Evolutionary conservation across 2,797 vertebrate species (phyloP), one percentile per base, ranked within the genome.

Genomic region (Anguilla anguilla): DNA sequence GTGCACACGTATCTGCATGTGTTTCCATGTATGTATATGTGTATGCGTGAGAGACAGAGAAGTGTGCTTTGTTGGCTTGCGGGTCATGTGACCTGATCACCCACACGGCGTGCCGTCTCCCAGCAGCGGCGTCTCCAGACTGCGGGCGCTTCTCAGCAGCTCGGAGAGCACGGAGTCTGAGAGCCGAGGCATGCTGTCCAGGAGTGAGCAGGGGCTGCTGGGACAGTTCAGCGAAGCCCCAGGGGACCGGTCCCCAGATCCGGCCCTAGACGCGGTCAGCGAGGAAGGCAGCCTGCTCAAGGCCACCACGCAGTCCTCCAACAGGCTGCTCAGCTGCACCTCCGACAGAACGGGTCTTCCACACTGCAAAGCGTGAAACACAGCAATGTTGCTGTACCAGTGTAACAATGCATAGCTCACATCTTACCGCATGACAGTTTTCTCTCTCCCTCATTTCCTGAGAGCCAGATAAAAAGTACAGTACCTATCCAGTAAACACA

Each of bases 291-390:
- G 90, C 93, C 94, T 92, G 89, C 92, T 95, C 92, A 93, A 91
- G 84, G 91, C 89, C 90, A 94, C 92, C 89, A 96, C 93, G 91
- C 96, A 97, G 91, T 96, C 95, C 89, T 96, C 94, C 95, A 99
- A 93, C 93, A 98, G 96, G 91, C 87, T 90, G 82, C 93, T 96
- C 87, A 98, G 91, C 93, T 97, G 96, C 89, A 97, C 95, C 91
- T 97, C 95, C 74, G 95, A 95, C 43, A 98, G 91, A 3, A 0
- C 90, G 86, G 93, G 88, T 87, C 92, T 90, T 87, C 95, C 95
- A 86, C 91, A 82, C 97, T 98, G 95, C 82, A 91, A 90, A 89
- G 91, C 89, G 93, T 72, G 69, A 3, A 17, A 92, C 91, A 93
- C 91, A 51, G 51, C 87, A 83, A 57, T 57, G 17, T 39, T 74